Percentiles rank a stretch among this genome's conserved stretches.
These are phyloP conservation scores for Odontothrips loti DNA, from an alignment of 2,888 invertebrate species.

Conservation along the genomic window DNA sequence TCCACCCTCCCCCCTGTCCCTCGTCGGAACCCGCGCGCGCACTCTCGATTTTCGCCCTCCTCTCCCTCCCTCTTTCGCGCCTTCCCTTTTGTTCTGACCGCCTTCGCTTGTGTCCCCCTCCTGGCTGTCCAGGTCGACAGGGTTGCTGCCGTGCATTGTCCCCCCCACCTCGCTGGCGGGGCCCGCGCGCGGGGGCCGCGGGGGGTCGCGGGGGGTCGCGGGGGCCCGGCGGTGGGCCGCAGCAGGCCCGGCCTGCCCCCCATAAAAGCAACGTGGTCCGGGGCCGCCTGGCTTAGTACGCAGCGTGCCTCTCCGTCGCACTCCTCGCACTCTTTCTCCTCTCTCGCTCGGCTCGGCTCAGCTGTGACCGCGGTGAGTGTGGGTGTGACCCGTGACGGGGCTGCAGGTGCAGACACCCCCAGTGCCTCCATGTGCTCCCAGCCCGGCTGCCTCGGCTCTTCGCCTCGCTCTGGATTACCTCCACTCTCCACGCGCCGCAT, in stretches of 20 bases:
- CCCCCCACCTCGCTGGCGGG: background rate
- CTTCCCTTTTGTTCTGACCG: background rate
- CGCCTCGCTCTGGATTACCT: background rate
- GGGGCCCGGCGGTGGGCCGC: background rate
- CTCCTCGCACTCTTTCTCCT: background rate
- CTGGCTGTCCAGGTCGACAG: background rate
- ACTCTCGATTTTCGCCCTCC: background rate
- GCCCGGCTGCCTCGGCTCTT: background rate
- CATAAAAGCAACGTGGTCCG: background rate
- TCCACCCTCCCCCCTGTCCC: background rate
- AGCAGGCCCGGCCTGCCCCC: background rate
- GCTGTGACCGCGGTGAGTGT: slow-evolving; percentile 23
- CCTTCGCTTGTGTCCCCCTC: background rate
- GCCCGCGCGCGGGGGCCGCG: background rate
- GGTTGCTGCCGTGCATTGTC: background rate
- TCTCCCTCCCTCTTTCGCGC: background rate
- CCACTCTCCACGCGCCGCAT: background rate
- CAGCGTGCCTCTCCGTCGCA: background rate
- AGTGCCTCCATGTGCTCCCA: background rate
- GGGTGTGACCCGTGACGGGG: background rate
- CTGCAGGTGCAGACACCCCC: no score
- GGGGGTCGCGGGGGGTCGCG: background rate
- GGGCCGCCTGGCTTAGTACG: slow-evolving; percentile 1
- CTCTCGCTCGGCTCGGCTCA: slow-evolving; percentile 10
- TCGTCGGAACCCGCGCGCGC: background rate